Evolutionary conservation across 37 sponge, comb jelly and placozoan species (phyloP), one percentile per base, ranked within the genome.

Genomic region (Dysidea cf. avara): DNA sequence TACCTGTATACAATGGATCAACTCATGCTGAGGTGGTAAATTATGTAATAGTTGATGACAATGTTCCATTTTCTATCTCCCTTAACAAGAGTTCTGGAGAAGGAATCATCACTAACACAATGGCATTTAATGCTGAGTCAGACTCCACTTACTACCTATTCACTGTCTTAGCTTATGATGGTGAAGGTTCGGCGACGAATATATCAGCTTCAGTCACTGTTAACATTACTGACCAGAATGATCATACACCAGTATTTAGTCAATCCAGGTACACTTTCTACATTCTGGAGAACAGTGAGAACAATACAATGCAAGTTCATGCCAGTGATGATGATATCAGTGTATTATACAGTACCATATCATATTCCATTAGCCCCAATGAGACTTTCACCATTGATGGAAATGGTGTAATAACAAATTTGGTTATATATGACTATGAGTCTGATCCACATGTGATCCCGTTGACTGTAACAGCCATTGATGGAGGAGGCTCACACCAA

Each of bases 211-310:
- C 43, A 35, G 69, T 79, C 1, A 68, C 46, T 14, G 20, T 86
- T 2, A 1, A 54, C 22, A 22, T 78, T 0, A 50, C 40, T 22
- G 80, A 86, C 40, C 68, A 63, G 55, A 86, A 86, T 52, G 86
- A 86, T 56, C 79, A 47, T 59, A 68, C 86, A 43, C 86, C 86
- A n/a, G 68, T 52, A 29, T 78, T 79, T 26, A 16, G 56, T 22
- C 53, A 50, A 32, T 30, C 17, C 3, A 28, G 11, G 1, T 73
- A 73, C 53, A 33, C 61, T 21, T 58, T 86, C 28, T 39, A 56
- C 7, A 63, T 86, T 24, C 32, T 62, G 3, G 86, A 86, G 35
- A 74, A 72, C 51, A 34, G n/a, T n/a, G 46, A 43, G 46, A 43
- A 43, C 9, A 12, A 12, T 43, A 43, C 46, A 43, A 12, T 43